A percentile compares a stretch with the other conserved stretches of the same genome.
These are phyloP conservation scores for Lutra lutra DNA, from an alignment of 2,797 vertebrate genomes.

Conservation along the genomic window DNA sequence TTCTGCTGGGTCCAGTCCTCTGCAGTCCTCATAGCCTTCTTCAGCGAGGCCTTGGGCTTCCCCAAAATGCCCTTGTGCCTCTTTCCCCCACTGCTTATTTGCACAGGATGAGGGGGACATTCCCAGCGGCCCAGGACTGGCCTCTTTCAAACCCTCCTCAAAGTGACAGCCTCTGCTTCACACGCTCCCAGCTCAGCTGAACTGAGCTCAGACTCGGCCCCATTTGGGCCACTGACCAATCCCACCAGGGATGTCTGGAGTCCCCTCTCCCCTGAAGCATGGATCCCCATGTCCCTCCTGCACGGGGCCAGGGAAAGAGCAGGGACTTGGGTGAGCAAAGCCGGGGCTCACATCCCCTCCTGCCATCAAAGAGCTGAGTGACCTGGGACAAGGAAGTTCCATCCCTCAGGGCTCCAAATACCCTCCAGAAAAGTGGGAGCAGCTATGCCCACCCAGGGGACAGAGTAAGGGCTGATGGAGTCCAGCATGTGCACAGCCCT, in stretches of 20 bases:
- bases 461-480: background rate
- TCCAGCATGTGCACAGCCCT: fast-evolving
- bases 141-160: background rate
- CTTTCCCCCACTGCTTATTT: background rate
- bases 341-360: background rate
- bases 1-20: background rate
- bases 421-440: background rate
- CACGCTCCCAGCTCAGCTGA: background rate
- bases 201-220: background rate
- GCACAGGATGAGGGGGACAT: background rate
- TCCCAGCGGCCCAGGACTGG: background rate
- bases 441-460: background rate
- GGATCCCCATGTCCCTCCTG: background rate
- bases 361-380: background rate
- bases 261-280: background rate
- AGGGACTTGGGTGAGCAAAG: background rate
- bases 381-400: background rate
- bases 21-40: background rate
- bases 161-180: too few species aligned
- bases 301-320: background rate
- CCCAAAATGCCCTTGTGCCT: background rate
- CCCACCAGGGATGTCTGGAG: background rate
- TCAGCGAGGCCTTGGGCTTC: background rate
- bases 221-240: background rate
- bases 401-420: background rate